These are phyloP conservation scores for Malaclemys terrapin DNA, from an alignment of 2,113 vertebrate genomes.

Conservation along the genomic window DNA sequence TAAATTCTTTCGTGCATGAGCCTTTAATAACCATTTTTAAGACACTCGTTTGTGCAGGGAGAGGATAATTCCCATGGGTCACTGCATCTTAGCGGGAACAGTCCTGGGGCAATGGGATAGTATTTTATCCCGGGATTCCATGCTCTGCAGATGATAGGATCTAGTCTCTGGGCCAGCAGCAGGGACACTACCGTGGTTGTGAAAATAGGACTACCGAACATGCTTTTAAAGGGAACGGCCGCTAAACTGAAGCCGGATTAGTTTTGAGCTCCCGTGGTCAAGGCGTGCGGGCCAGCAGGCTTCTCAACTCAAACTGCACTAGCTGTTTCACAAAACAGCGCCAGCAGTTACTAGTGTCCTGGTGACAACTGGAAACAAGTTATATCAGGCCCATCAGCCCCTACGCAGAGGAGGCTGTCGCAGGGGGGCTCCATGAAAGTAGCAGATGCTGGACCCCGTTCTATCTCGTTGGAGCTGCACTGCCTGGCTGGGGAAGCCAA, in stretches of 20 bases:
- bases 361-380: neutral
- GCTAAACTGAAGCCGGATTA: neutral
- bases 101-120: neutral
- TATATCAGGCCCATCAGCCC: neutral
- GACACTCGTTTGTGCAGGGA: neutral
- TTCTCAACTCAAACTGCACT: neutral
- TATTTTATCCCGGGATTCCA: neutral
- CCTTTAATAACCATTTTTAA: neutral
- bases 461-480: neutral
- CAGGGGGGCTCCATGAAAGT: neutral
- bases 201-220: neutral
- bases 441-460: neutral
- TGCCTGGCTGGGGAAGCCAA: neutral
- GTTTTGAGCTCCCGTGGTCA: neutral
- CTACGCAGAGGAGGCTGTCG: neutral
- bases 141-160: neutral
- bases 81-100: neutral
- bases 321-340: neutral
- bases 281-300: neutral
- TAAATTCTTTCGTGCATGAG: neutral
- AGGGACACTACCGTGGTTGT: neutral
- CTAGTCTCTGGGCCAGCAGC: neutral
- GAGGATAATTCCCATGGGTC: neutral
- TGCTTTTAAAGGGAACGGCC: neutral
- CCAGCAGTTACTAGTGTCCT: neutral